phyloP scores from a whole-genome alignment of 1,140 invertebrate genomes.

The Euglossa dilemma region DNA sequence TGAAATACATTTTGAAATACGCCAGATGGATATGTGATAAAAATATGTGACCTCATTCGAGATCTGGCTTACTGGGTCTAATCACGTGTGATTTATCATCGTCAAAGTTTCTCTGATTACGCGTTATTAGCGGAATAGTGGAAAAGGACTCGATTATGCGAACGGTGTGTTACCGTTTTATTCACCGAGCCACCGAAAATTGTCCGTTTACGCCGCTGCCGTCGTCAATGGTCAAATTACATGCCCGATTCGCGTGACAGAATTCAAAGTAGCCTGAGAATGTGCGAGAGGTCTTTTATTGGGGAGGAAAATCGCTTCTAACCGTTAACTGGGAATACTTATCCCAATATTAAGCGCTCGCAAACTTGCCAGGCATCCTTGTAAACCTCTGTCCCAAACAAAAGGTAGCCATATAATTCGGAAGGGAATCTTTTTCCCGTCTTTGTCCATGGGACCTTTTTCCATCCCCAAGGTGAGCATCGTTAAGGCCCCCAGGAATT shows the following conservation, averaged over 20 bases:
- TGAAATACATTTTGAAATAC: background rate
- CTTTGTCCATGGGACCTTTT: constrained; percentile 1
- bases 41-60: background rate
- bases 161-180: background rate
- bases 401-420: constrained; percentile 21
- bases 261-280: constrained; percentile 6
- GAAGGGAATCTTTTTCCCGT: background rate
- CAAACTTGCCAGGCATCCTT: constrained; percentile 10
- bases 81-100: background rate
- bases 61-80: background rate
- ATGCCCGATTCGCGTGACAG: constrained; percentile 11
- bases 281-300: background rate
- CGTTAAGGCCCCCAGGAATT: background rate
- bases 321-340: constrained; percentile 19
- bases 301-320: constrained; percentile 7
- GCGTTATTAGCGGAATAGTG: background rate
- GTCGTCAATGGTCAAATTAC: background rate
- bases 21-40: background rate
- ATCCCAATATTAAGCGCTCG: constrained; percentile 13
- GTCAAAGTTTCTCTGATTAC: background rate
- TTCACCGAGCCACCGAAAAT: background rate
- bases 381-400: constrained; percentile 24
- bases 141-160: background rate
- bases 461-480: constrained; percentile 8
- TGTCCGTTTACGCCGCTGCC: background rate